Evolutionary conservation across 2,113 vertebrate species (phyloP), one percentile per base, ranked within the genome.

Genomic region (Melanocharis versteri): DNA sequence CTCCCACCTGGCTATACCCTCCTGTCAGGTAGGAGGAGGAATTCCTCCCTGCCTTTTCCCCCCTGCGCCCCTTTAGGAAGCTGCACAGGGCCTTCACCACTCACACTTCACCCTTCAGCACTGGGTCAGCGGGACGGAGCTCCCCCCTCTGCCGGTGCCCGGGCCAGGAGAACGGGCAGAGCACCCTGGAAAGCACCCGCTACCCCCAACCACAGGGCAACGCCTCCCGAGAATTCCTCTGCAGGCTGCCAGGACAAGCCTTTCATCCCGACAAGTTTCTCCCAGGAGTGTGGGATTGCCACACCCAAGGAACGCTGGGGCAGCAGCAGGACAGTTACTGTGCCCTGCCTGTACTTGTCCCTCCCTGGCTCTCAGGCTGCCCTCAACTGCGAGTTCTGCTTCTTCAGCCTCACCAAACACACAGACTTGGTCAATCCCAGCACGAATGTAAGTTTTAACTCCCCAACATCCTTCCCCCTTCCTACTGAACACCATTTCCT

Each of bases 311-410:
- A 57, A 31, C 4, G 15, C 28, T 15, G 2, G 6, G 42, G 83
- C 81, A 72, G 71, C 81, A 47, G 73, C 82, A 65, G 83, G 76
- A 82, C 76, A 92, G 89, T 71, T 60, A 33, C 35, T 0, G 7
- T 15, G 83, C 83, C 54, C 79, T 96, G 95, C 2, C 94, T 66
- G 54, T 45, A 81, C 95, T 93, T 90, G 93, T 61, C 81, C 87
- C 40, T 18, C 65, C 72, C 80, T 1, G 20, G 39, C 54, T 70
- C 79, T 44, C 60, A 26, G 35, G 71, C 64, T 28, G 60, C 73
- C 22, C 21, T 2, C 10, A 62, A 4, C 33, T 27, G 19, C 0
- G 0, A 50, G 19, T 10, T 90, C 33, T 57, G 89, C 8, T 10
- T 39, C 47, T 79, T 42, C 18, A 83, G 71, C 83, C 72, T 81